Base-by-base conservation (phyloP, 2,113 vertebrate genomes). In the Rutilus rutilus region DNA sequence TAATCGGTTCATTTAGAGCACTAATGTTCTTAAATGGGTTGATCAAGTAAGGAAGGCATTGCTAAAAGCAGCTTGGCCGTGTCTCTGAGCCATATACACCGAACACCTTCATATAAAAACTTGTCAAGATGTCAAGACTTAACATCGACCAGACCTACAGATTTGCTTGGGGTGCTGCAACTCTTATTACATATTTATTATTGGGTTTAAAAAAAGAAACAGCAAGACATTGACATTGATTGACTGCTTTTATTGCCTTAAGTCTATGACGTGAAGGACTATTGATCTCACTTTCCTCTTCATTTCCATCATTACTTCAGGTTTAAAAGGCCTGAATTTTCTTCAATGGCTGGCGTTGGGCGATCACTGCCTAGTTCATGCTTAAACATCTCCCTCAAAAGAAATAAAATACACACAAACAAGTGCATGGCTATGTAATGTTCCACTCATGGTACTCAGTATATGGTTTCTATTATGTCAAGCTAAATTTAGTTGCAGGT, bases 201-300 rank as follows among this genome's bases (percentile, higher is more conserved):
- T 33, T 82, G 45, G 9, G 39, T 52, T 82, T 36, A 15, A 52
- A 62, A 59, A 67, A 82, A 82, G 54, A 21, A 62, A 82, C 71
- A 47, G 36, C 21, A 45, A 47, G 71, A 74, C n/a, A 47, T 74
- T 42, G 10, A 23, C 79, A 52, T n/a, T 45, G 60, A 81, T 65
- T 50, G 78, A 30, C 15, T 11, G 25, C 60, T 67, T 39, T 65
- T 50, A 15, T 65, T 50, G 60, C n/a, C 39, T 30, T 19, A 65
- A 82, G 42, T 45, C 19, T 69, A 42, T 60, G 21, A 25, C 6
- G 2, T 17, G 25, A 21, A 69, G 19, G 12, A 82, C 39, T 69
- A 82, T 67, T 82, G 79, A 82, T 82, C 42, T 64, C n/a, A 65
- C 42, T 65, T 82, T 52, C 45, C 6, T 69, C 62, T 82, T 33